Conservation (phyloP, 1,140 invertebrate genomes). For the Latrodectus geometricus region DNA sequence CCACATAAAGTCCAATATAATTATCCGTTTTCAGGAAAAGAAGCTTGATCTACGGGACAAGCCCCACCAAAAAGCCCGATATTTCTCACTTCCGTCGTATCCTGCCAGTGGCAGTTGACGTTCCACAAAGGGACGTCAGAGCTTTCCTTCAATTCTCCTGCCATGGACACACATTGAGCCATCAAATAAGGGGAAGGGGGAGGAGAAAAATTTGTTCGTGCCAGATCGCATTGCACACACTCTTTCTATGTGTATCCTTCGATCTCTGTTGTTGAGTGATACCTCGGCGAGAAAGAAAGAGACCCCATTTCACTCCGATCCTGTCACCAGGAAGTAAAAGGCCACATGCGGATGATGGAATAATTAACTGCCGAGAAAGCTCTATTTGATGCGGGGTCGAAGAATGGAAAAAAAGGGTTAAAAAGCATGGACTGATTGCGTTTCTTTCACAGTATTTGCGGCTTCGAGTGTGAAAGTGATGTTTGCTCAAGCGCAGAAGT, state of each 20-base stretch:
- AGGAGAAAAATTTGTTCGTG: neutral
- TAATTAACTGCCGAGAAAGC: conserved; percentile 41
- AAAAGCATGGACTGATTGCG: conserved; percentile 12
- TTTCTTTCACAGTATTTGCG: conserved; percentile 4
- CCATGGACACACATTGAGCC: conserved; percentile 22
- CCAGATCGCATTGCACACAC: conserved; percentile 30
- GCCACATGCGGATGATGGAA: neutral
- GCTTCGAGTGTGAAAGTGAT: neutral
- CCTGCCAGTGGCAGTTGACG: conserved; percentile 47
- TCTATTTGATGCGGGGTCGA: conserved; percentile 19
- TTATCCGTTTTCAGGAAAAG: conserved; percentile 7
- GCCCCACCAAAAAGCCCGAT: conserved; percentile 13
- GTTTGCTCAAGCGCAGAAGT: conserved; percentile 21
- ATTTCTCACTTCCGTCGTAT: conserved; percentile 50
- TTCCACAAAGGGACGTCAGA: conserved; percentile 35
- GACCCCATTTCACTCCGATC: conserved; percentile 13
- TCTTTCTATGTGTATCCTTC: conserved; percentile 26
- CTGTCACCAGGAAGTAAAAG: conserved; percentile 4
- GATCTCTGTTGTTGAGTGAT: conserved; percentile 45
- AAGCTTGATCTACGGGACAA: conserved; percentile 30
- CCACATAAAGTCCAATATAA: neutral
- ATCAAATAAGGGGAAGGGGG: conserved; percentile 16
- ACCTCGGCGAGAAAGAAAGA: neutral
- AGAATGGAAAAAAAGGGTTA: conserved; percentile 36
- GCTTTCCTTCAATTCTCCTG: conserved; percentile 22